Evolutionary conservation across 1,140 invertebrate species (phyloP).

Genomic region (Orussus abietinus): DNA sequence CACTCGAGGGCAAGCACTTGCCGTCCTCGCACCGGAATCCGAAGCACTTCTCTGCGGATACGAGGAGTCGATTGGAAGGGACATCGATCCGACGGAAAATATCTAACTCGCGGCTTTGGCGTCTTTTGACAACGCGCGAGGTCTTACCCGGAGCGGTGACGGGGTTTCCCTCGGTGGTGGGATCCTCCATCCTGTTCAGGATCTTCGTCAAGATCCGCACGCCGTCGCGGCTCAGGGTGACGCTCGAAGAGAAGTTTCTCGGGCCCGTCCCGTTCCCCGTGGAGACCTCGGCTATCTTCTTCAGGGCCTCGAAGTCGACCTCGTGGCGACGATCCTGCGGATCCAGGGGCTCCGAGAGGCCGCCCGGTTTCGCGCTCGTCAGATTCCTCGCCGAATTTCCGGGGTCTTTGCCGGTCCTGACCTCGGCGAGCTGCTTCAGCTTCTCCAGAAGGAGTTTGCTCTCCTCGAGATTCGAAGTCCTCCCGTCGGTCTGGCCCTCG

Average conservation of each 20-base stretch:
- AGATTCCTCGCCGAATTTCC: conserved; percentile 6
- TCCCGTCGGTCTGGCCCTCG: conserved; percentile 40
- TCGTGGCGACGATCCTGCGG: conserved; percentile 6
- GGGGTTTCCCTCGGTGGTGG: conserved; percentile 46
- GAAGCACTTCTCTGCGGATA: conserved; percentile 30
- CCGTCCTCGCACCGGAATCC: conserved; percentile 59
- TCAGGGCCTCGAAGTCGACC: conserved; percentile 38
- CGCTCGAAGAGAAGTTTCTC: conserved; percentile 43
- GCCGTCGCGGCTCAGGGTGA: conserved; percentile 61
- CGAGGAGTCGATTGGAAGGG: neutral
- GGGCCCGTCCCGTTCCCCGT: conserved; percentile 22
- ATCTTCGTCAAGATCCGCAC: conserved; percentile 65
- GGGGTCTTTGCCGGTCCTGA: conserved; percentile 24
- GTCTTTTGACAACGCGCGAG: no score
- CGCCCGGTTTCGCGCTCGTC: neutral
- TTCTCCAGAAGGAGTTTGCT: conserved; percentile 30
- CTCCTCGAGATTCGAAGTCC: conserved; percentile 30
- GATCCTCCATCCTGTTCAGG: conserved; percentile 56
- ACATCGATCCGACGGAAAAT: neutral
- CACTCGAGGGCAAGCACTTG: conserved; percentile 63
- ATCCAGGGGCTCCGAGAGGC: neutral
- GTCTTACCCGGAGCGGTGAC: no score
- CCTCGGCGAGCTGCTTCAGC: conserved; percentile 31
- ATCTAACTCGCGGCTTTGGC: no score
- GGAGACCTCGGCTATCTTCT: conserved; percentile 37